These are phyloP conservation scores for Rhizoglyphus robini DNA, from an alignment of 1,140 invertebrate genomes.

Conservation along the genomic window DNA sequence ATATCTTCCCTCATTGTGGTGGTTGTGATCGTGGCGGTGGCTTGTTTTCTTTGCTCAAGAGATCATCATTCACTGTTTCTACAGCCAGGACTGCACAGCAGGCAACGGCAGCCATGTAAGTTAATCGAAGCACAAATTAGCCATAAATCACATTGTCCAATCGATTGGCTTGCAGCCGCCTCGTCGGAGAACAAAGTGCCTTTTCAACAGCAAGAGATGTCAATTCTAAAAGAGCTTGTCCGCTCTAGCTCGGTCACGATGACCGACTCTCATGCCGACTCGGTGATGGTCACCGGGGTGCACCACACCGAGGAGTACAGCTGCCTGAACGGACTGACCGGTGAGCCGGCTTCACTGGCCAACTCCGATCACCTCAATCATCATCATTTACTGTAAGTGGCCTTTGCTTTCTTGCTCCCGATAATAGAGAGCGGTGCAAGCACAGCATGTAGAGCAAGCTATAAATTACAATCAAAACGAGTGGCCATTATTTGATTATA, in stretches of 20 bases:
- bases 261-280: constrained; percentile 4
- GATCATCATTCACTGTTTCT: constrained; percentile 18
- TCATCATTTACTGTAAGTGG: constrained; percentile 10
- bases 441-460: background rate
- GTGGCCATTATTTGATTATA: constrained; percentile 14
- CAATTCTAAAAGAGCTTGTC: constrained; percentile 11
- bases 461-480: constrained; percentile 14
- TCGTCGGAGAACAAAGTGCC: constrained; percentile 18
- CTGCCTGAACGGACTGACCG: background rate
- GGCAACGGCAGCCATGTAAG: constrained; percentile 13
- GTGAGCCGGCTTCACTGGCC: background rate
- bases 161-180: background rate
- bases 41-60: constrained; percentile 16
- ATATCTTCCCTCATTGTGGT: constrained; percentile 13
- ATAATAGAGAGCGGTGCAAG: background rate
- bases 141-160: background rate
- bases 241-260: constrained; percentile 2
- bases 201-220: constrained; percentile 18
- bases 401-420: background rate
- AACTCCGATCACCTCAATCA: constrained; percentile 3
- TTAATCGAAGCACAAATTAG: background rate
- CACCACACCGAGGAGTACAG: constrained; percentile 7
- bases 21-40: constrained; percentile 5
- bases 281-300: background rate
- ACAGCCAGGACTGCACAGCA: background rate